These are phyloP conservation scores for Drosophila meridiana DNA, from an alignment of 2,888 invertebrate genomes.

Conservation along the genomic window DNA sequence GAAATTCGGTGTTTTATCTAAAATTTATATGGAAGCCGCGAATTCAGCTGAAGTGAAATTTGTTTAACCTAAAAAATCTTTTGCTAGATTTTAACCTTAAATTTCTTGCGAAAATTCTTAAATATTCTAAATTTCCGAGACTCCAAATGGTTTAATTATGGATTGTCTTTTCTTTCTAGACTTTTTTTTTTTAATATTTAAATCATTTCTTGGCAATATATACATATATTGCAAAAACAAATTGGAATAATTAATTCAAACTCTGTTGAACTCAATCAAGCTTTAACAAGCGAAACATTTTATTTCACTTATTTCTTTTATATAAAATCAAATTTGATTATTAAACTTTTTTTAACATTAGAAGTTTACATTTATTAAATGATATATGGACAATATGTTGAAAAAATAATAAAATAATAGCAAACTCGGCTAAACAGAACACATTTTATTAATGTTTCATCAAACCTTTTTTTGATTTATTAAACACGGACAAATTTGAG, in stretches of 20 bases:
- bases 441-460: background rate
- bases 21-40: background rate
- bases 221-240: background rate
- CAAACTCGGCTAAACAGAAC: background rate
- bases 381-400: background rate
- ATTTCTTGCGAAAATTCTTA: background rate
- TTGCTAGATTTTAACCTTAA: no score
- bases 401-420: background rate
- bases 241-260: background rate
- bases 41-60: background rate
- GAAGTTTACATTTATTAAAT: background rate
- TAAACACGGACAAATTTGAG: background rate
- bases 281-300: background rate
- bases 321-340: background rate
- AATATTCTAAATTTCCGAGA: background rate
- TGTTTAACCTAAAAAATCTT: no score
- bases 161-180: background rate
- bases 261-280: background rate
- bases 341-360: background rate
- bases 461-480: background rate
- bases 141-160: background rate
- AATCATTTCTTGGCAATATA: background rate
- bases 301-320: background rate
- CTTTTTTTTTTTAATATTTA: background rate
- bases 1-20: background rate